A percentile compares a stretch with the other conserved stretches of the same genome.
Evolutionary conservation across 1,140 invertebrate genomes (phyloP).

Genomic region (Idris sp.): DNA sequence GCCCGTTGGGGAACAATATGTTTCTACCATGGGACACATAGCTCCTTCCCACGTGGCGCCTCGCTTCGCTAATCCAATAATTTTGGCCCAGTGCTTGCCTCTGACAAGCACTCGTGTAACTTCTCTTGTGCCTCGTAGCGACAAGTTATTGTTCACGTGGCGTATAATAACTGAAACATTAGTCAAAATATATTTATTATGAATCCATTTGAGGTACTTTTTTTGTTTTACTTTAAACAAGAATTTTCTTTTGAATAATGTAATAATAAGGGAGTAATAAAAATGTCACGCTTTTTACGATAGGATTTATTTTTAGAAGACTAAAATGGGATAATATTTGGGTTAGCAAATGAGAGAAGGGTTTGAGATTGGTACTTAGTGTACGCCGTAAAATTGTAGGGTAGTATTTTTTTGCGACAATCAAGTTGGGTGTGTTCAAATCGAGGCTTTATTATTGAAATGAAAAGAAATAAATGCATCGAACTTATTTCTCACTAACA

Average conservation of each 20-base stretch:
- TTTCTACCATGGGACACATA: conserved; percentile 75
- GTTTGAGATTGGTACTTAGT: conserved; percentile 14
- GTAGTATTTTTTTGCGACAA: conserved; percentile 40
- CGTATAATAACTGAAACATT: conserved; percentile 29
- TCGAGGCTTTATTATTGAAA: conserved; percentile 32
- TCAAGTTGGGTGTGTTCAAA: conserved; percentile 46
- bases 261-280: too few relatives aligned
- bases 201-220: too few relatives aligned
- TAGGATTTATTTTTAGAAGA: too few relatives aligned
- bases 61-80: conserved; percentile 74
- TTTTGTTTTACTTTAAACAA: too few relatives aligned
- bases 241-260: too few relatives aligned
- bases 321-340: too few relatives aligned
- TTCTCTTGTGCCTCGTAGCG: conserved; percentile 23
- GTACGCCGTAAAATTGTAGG: conserved; percentile 36
- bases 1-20: conserved; percentile 76
- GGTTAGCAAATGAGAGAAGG: too few relatives aligned
- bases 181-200: conserved; percentile 15
- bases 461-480: conserved; percentile 36
- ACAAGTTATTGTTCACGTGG: conserved; percentile 28
- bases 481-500: too few relatives aligned
- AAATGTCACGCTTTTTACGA: too few relatives aligned
- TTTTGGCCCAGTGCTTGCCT: conserved; percentile 62
- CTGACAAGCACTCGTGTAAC: conserved; percentile 23
- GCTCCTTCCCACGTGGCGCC: conserved; percentile 75